Base-by-base conservation (phyloP, 2,113 vertebrate species). In the Notiomystis cincta region DNA sequence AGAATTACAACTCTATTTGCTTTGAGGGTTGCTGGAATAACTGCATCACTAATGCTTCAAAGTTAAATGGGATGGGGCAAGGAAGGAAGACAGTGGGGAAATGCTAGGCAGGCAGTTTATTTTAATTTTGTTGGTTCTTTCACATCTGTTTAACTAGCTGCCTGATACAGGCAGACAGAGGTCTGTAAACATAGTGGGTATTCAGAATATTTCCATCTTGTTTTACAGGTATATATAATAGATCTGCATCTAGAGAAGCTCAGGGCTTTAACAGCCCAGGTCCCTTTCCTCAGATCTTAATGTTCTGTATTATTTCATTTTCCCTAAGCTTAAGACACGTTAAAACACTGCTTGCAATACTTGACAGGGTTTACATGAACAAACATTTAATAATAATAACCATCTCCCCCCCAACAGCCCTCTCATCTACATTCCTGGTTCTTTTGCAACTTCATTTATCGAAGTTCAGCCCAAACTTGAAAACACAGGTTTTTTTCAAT, bases 61-160 rank as follows among this genome's bases (percentile, higher is more conserved):
- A 65, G 21, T 91, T 73, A 82, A 82, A 87, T 80, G 80, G 66
- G 72, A 61, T 8, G 23, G 70, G 28, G n/a, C 31, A 48, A 82
- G 71, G 58, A n/a, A 85, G 57, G 61, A 69, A 45, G 37, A 45
- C 56, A 30, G 65, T 33, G 42, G 83, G 80, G 77, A 92, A 84
- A 87, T 76, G 20, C 53, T 76, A 45, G 48, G 21, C 69, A 84
- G 72, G 61, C 57, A 81, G 31, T 70, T 93, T 87, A 61, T 92
- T 88, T 96, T 78, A 51, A 62, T 87, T 92, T 95, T 90, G 42
- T 73, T 90, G 33, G 15, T 83, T 86, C 54, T 89, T 95, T 95
- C 82, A 40, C 80, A 70, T 93, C 47, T 89, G 51, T 85, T 95
- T 84, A 83, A 79, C 51, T 92, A 33, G 27, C 23, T 90, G 58